Percentiles rank a stretch among this genome's conserved stretches.
Evolutionary conservation across 2,888 invertebrate species (phyloP).

Genomic region (Harpagoxenus sublaevis): DNA sequence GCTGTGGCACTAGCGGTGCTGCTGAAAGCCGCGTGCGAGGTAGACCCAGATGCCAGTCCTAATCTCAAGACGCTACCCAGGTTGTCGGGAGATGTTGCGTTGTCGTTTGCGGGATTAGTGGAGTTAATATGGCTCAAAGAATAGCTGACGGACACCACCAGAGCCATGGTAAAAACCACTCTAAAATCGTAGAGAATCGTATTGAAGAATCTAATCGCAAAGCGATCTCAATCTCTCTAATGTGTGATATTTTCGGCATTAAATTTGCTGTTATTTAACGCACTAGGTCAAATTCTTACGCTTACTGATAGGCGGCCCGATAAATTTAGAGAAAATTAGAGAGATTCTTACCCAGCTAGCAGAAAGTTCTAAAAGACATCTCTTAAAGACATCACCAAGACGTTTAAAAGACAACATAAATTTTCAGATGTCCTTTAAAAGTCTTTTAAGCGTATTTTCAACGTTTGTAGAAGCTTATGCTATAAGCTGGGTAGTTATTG

Average conservation of each 20-base stretch:
- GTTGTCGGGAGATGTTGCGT: background rate
- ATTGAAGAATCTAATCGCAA: background rate
- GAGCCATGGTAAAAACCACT: constrained; percentile 87
- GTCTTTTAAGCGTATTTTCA: too few relatives aligned
- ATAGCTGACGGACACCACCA: constrained; percentile 88
- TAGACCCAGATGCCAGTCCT: constrained; percentile 48
- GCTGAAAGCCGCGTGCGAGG: constrained; percentile 60
- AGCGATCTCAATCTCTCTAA: background rate
- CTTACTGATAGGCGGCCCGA: background rate
- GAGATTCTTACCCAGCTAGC: too few relatives aligned
- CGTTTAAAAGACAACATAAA: too few relatives aligned
- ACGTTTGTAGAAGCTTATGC: too few relatives aligned
- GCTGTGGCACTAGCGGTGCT: constrained; percentile 1
- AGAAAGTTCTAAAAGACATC: too few relatives aligned
- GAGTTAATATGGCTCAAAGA: constrained; percentile 70
- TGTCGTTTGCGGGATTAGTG: constrained; percentile 43
- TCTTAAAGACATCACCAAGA: too few relatives aligned
- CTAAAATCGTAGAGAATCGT: constrained; percentile 81
- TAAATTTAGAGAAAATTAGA: too few relatives aligned
- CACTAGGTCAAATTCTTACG: background rate
- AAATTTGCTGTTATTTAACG: background rate
- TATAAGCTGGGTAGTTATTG: background rate
- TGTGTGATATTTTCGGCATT: background rate
- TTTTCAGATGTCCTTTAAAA: too few relatives aligned
- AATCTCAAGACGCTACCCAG: constrained; percentile 39